Percentiles rank a stretch among this genome's conserved stretches.
Evolutionary conservation across 1,140 invertebrate species (phyloP).

Genomic region (Ganaspis sp.): DNA sequence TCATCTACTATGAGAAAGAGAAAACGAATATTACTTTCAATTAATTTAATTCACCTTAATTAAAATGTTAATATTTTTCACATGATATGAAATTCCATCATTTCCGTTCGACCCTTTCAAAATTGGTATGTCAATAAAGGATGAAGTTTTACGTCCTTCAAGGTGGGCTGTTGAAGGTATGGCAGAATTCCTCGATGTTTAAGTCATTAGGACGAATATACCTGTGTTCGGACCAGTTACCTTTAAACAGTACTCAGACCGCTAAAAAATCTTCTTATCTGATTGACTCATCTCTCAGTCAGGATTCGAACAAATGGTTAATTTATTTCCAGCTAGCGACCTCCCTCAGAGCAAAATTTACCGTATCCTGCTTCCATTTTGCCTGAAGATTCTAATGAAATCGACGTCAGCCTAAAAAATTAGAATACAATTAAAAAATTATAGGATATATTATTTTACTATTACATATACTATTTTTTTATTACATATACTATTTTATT

Average conservation of each 20-base stretch:
- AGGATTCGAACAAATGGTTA: conserved; percentile 65
- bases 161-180: conserved; percentile 40
- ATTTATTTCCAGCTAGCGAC: conserved; percentile 71
- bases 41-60: too few relatives aligned
- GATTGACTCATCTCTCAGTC: conserved; percentile 70
- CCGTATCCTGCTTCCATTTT: conserved; percentile 17
- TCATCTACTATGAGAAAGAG: too few relatives aligned
- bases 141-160: conserved; percentile 37
- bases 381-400: conserved; percentile 2
- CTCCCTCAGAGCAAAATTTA: conserved; percentile 37
- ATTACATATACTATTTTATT: too few relatives aligned
- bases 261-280: conserved; percentile 72
- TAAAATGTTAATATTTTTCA: too few relatives aligned
- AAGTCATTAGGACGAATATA: conserved; percentile 69
- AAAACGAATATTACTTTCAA: too few relatives aligned
- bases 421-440: too few relatives aligned
- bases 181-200: conserved; percentile 52
- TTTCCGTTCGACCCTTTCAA: conserved; percentile 34
- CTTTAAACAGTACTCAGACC: conserved; percentile 63
- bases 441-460: too few relatives aligned
- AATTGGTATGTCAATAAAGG: conserved; percentile 50
- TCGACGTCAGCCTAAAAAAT: too few relatives aligned
- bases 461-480: too few relatives aligned
- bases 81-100: not conserved
- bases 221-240: conserved; percentile 67